Evolutionary conservation across 2,797 vertebrate genomes (phyloP).

Genomic region (Melanogrammus aeglefinus): DNA sequence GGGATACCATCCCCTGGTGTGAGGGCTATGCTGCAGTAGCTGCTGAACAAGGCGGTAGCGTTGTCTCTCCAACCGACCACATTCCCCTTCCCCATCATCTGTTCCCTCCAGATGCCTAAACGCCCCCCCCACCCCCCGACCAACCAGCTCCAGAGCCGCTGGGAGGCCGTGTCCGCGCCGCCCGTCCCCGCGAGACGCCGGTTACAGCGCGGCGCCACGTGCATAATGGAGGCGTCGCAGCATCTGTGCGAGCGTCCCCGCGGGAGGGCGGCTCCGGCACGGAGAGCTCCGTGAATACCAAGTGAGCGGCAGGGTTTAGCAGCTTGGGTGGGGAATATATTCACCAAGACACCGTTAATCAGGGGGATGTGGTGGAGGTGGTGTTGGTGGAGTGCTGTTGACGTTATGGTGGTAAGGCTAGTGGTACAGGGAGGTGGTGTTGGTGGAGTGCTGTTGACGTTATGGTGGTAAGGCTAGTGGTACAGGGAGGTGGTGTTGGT

Average conservation of each 20-base stretch:
- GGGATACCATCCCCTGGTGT: too few relatives aligned
- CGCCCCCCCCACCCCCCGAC: slow-evolving; percentile 18
- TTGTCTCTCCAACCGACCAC: slow-evolving; percentile 66
- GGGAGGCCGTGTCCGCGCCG: too few relatives aligned
- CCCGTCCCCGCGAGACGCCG: too few relatives aligned
- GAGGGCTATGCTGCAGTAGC: slow-evolving; percentile 68
- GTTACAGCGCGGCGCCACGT: too few relatives aligned
- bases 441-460: too few relatives aligned
- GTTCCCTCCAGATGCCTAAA: too few relatives aligned
- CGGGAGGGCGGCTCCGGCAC: slow-evolving; percentile 68
- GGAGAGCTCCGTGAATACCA: slow-evolving; percentile 87
- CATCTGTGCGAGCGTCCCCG: slow-evolving; percentile 59
- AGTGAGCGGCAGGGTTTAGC: slow-evolving; percentile 83
- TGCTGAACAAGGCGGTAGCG: slow-evolving; percentile 60
- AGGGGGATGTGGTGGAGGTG: slow-evolving; percentile 42
- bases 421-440: not conserved
- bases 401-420: too few relatives aligned
- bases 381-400: too few relatives aligned
- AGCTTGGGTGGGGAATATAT: slow-evolving; percentile 74
- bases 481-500: slow-evolving; percentile 16
- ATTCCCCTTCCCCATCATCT: not conserved
- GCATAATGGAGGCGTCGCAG: not conserved
- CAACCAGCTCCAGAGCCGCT: not conserved
- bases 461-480: too few relatives aligned
- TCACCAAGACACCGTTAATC: slow-evolving; percentile 78